phyloP scores from a whole-genome alignment of 2,888 invertebrate genomes.

The Coenonympha arcania region DNA sequence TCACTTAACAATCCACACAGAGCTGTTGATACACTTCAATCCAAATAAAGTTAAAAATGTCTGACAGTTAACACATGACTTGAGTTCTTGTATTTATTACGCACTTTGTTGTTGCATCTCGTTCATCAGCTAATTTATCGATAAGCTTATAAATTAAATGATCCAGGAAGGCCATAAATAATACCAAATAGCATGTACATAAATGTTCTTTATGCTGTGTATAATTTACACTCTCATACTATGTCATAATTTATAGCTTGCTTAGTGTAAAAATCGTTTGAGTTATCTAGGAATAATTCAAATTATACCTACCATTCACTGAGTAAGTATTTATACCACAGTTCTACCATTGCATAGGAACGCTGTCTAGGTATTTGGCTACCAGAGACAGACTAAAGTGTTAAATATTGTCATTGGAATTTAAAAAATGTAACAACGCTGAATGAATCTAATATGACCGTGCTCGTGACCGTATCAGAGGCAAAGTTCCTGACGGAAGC shows the following conservation, averaged over 20 bases:
- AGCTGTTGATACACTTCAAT: constrained; percentile 45
- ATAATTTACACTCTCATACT: constrained; percentile 2
- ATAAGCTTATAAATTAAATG: constrained; percentile 59
- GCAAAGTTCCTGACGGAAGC: too few relatives aligned
- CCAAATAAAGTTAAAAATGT: constrained; percentile 45
- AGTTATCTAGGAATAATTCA: too few relatives aligned
- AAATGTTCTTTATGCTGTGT: constrained; percentile 12
- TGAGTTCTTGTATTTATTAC: constrained; percentile 58
- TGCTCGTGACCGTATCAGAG: too few relatives aligned
- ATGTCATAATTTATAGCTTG: not conserved
- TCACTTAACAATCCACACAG: constrained; percentile 44
- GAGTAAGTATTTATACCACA: too few relatives aligned
- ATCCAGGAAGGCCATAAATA: constrained; percentile 49
- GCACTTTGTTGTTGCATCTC: constrained; percentile 61
- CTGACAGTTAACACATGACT: constrained; percentile 50
- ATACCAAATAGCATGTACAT: constrained; percentile 29
- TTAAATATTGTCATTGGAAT: too few relatives aligned
- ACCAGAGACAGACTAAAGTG: too few relatives aligned
- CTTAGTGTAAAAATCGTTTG: not conserved
- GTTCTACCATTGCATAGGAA: too few relatives aligned
- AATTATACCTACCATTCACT: too few relatives aligned
- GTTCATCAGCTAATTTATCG: constrained; percentile 64
- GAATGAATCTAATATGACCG: too few relatives aligned
- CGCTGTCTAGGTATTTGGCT: too few relatives aligned
- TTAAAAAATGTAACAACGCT: too few relatives aligned